Percentiles rank a stretch among this genome's conserved stretches.
Evolutionary conservation across 2,113 vertebrate species (phyloP).

Genomic region (Micromys minutus): DNA sequence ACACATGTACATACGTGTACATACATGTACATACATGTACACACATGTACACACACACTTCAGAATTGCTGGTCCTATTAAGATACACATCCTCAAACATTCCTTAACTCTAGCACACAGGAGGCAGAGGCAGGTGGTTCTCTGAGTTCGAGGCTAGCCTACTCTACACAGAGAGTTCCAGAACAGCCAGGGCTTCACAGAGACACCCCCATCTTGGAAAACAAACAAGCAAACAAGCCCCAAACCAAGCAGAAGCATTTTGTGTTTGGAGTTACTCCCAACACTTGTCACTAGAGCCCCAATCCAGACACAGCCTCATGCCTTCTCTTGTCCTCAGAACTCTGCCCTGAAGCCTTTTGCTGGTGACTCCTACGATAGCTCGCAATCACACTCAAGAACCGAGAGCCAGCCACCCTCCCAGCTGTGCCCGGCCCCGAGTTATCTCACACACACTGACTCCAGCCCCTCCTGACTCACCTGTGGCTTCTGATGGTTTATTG

Average conservation of each 20-base stretch:
- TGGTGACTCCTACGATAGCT: conserved; percentile 44
- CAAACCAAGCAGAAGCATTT: not conserved
- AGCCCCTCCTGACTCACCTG: conserved; percentile 13
- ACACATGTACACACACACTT: not conserved
- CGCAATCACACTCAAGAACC: not conserved
- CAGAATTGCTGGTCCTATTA: not conserved
- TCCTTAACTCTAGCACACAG: not conserved
- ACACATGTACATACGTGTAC: not conserved
- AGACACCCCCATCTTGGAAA: not conserved
- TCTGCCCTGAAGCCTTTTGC: not conserved
- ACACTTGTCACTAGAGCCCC: not conserved
- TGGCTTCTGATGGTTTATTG: conserved; percentile 25
- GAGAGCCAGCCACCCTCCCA: not conserved
- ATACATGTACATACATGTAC: not conserved
- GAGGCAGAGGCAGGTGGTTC: not conserved
- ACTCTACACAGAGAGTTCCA: not conserved
- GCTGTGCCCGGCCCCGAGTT: conserved; percentile 19
- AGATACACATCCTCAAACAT: not conserved
- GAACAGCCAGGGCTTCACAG: not conserved
- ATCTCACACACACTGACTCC: not conserved
- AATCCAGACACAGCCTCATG: not conserved
- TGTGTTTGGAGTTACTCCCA: not conserved
- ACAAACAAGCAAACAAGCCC: not conserved
- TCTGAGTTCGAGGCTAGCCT: not conserved
- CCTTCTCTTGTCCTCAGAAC: not conserved